phyloP scores from a whole-genome alignment of 2,888 invertebrate genomes.

The Sinotaia quadrata region DNA sequence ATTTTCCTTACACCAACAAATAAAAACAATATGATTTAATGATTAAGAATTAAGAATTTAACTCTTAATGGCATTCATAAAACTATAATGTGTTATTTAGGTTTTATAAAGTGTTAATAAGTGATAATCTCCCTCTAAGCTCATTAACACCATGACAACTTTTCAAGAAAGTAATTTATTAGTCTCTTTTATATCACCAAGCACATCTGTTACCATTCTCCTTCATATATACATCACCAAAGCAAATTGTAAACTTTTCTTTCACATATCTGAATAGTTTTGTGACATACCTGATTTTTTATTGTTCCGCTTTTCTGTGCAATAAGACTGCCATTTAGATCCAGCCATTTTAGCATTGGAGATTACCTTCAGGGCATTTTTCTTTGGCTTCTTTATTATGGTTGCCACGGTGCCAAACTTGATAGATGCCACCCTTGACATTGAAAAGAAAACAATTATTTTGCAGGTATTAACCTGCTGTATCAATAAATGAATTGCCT shows the following conservation, averaged over 20 bases:
- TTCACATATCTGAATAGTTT: constrained; percentile 1
- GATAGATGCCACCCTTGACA: neutral
- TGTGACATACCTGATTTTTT: constrained; percentile 47
- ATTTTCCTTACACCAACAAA: too few relatives aligned
- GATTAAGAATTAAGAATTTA: too few relatives aligned
- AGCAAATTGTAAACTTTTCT: neutral
- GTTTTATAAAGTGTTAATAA: too few relatives aligned
- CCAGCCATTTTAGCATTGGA: constrained; percentile 50
- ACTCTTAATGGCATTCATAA: too few relatives aligned
- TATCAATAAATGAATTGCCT: too few relatives aligned
- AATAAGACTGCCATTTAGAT: constrained; percentile 57
- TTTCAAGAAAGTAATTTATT: too few relatives aligned
- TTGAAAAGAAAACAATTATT: constrained; percentile 17
- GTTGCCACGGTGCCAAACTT: constrained; percentile 42
- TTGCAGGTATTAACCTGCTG: too few relatives aligned
- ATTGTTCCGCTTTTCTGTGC: constrained; percentile 44
- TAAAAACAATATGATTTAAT: too few relatives aligned
- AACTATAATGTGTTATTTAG: too few relatives aligned
- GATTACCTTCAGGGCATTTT: constrained; percentile 50
- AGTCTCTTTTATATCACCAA: neutral
- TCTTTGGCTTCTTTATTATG: constrained; percentile 18
- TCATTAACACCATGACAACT: too few relatives aligned
- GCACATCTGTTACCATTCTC: neutral
- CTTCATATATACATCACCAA: neutral
- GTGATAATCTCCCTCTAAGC: too few relatives aligned